Evolutionary conservation across 1,140 invertebrate genomes (phyloP), one percentile per base, ranked within the genome.

Genomic region (Microplitis demolitor): DNA sequence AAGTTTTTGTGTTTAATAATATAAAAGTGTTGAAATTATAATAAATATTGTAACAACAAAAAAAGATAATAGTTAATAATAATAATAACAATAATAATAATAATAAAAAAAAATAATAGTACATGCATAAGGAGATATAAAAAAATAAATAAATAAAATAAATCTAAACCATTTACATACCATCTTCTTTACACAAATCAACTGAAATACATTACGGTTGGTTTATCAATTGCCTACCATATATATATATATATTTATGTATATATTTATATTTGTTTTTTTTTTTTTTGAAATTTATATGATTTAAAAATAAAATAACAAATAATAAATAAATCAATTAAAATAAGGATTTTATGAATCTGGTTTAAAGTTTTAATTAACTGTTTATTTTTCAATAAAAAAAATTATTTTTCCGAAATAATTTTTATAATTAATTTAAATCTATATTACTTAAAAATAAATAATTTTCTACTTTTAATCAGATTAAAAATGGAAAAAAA

Each of bases 161-260:
- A 83, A 82, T 82, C 76, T 76, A 78, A 82, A 78, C 74, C 76
- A 81, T 82, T 82, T 83, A 83, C 82, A 83, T 83, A 83, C 82
- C 82, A 83, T 83, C 82, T 82, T 83, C 82, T 83, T 83, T 82
- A 83, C 80, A 83, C 80, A 83, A 83, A 83, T 83, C 81, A 83
- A 83, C 82, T 83, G 82, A 83, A 83, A 83, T 82, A 81, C 78
- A 83, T 77, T 74, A 83, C 76, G 79, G 77, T 79, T 72, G 78
- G 80, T 83, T 82, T 78, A 83, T 82, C 79, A 82, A 74, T 75
- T 64, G 31, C 54, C 67, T 72, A 74, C 71, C 73, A 35, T 51
- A 14, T 50, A n/a, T 9, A 3, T 24, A 16, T 56, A 54, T 60
- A 34, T 13, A n/a, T 66, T 45, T 8, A 24, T 66, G 1, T 45